A percentile compares a stretch with the other conserved stretches of the same genome.
These are phyloP conservation scores for Nesidiocoris tenuis DNA, from an alignment of 2,888 invertebrate species.

Conservation along the genomic window DNA sequence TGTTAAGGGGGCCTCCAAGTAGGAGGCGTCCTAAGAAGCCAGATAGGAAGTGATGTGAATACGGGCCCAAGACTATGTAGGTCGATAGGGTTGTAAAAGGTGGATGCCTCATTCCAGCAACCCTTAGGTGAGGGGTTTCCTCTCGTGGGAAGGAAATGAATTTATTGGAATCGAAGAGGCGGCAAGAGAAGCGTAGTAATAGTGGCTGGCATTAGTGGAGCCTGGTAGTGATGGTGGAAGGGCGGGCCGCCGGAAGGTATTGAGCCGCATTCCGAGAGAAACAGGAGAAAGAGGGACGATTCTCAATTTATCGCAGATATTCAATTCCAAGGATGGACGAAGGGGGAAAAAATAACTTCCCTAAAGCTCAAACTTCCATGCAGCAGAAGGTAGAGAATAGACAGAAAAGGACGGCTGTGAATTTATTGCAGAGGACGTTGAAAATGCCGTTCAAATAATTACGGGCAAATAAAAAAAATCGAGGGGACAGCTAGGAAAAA, in stretches of 20 bases:
- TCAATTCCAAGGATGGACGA: not conserved
- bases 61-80: no score
- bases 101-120: not conserved
- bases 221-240: not conserved
- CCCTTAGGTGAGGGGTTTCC: not conserved
- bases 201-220: not conserved
- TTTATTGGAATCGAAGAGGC: not conserved
- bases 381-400: no score
- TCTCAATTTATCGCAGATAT: not conserved
- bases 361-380: no score
- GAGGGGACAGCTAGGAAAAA: no score
- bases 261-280: not conserved
- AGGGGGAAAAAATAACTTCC: not conserved
- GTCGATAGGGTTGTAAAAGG: not conserved
- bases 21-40: no score
- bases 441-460: no score
- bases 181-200: not conserved
- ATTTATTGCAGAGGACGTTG: not conserved
- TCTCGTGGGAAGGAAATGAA: not conserved
- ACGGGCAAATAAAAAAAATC: no score
- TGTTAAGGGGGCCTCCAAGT: no score
- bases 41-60: no score
- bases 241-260: not conserved
- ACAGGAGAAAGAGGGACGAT: not conserved
- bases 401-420: not conserved